Percentiles rank a stretch among this genome's conserved stretches.
Evolutionary conservation across 2,113 vertebrate genomes (phyloP).

Genomic region (Hyperopisus bebe): DNA sequence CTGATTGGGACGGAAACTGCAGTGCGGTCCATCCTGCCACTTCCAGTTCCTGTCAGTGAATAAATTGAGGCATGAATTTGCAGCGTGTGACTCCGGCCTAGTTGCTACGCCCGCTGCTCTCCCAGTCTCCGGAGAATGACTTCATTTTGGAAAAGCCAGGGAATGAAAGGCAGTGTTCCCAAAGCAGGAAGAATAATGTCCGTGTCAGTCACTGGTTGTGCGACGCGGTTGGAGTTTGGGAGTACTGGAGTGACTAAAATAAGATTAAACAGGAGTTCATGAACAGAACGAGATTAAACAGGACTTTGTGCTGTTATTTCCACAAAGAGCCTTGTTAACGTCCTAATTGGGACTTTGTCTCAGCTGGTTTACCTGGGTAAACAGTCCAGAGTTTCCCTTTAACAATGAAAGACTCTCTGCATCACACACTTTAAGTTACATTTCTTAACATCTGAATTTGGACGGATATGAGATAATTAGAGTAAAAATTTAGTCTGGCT

Average conservation of each 20-base stretch:
- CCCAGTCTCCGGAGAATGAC: neutral
- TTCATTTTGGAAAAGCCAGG: neutral
- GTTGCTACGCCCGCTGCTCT: neutral
- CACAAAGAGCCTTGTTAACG: neutral
- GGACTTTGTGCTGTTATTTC: neutral
- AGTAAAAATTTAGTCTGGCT: neutral
- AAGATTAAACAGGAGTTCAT: neutral
- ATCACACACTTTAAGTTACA: neutral
- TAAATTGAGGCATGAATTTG: conserved; percentile 23
- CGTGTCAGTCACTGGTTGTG: neutral
- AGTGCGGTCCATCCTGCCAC: neutral
- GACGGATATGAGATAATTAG: neutral
- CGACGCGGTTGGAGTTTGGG: neutral
- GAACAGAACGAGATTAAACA: neutral
- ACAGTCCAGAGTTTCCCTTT: neutral
- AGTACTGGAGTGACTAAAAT: neutral
- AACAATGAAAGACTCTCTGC: neutral
- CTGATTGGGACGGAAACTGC: conserved; percentile 11
- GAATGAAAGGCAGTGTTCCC: neutral
- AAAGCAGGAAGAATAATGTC: neutral
- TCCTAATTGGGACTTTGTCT: neutral
- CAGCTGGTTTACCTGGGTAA: neutral
- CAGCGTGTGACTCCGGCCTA: neutral
- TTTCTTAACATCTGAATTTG: neutral
- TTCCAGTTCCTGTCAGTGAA: conserved; percentile 12